phyloP scores from a whole-genome alignment of 2,797 vertebrate species.

The Potorous gilbertii region DNA sequence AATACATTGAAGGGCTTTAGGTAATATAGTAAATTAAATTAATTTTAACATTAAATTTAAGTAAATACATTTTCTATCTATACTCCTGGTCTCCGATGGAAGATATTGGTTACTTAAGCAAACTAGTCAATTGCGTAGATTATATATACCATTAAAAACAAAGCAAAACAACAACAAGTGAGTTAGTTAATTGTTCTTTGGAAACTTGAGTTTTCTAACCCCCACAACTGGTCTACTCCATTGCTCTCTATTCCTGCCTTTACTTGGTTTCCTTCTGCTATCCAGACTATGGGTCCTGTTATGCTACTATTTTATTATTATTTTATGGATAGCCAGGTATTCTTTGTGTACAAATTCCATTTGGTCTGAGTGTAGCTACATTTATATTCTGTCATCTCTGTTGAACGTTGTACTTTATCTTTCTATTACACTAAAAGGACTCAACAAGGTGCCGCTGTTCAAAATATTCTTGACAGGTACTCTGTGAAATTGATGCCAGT shows the following conservation, averaged over 20 bases:
- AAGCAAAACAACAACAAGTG: too few relatives aligned
- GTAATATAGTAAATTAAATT: neutral
- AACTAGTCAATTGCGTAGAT: neutral
- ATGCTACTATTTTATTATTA: too few relatives aligned
- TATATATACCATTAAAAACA: neutral
- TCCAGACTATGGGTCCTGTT: too few relatives aligned
- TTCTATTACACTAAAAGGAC: neutral
- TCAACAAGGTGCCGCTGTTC: neutral
- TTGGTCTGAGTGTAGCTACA: neutral
- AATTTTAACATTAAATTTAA: neutral
- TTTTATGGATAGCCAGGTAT: neutral
- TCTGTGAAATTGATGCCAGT: neutral
- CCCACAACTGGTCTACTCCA: neutral
- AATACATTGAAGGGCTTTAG: neutral
- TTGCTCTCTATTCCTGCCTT: neutral
- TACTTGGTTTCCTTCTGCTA: neutral
- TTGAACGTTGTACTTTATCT: neutral
- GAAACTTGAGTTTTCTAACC: too few relatives aligned
- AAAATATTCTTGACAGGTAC: neutral
- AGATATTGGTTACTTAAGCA: neutral
- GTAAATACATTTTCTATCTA: neutral
- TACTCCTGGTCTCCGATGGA: neutral
- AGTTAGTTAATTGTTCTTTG: too few relatives aligned
- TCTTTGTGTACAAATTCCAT: neutral
- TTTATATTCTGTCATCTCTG: neutral